Evolutionary conservation across 2,888 invertebrate species (phyloP).

Genomic region (Nudaria mundana): DNA sequence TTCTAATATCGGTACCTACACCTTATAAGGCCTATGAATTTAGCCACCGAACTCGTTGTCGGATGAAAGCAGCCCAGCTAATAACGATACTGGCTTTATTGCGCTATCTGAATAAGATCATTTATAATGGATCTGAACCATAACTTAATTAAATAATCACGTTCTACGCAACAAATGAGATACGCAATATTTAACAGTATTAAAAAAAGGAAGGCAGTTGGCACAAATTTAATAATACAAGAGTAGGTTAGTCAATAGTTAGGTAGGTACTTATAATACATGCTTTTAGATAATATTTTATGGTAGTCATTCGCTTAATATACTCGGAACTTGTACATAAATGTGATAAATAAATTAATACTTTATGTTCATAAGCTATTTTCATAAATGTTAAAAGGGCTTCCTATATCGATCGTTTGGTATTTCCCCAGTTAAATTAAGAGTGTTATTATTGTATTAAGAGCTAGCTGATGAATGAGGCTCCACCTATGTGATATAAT

Average conservation of each 20-base stretch:
- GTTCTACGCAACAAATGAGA: not conserved
- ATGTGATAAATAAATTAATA: not conserved
- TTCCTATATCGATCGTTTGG: too few relatives aligned
- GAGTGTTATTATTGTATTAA: too few relatives aligned
- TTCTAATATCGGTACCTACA: constrained; percentile 49
- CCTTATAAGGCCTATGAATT: constrained; percentile 61
- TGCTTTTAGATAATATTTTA: not conserved
- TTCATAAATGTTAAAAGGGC: not conserved
- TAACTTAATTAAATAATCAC: constrained; percentile 15
- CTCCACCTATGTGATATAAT: too few relatives aligned
- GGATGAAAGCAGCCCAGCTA: constrained; percentile 63
- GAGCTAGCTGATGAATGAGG: too few relatives aligned
- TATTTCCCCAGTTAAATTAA: too few relatives aligned
- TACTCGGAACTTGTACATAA: too few relatives aligned
- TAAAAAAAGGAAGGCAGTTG: not conserved
- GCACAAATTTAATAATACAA: not conserved
- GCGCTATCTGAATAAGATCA: constrained; percentile 23
- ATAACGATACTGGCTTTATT: constrained; percentile 49
- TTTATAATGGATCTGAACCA: constrained; percentile 10
- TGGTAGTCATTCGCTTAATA: not conserved
- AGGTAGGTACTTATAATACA: not conserved
- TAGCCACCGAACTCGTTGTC: constrained; percentile 63
- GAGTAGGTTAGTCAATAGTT: not conserved
- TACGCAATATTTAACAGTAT: not conserved
- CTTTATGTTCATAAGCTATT: not conserved